Evolutionary conservation across 2,888 invertebrate genomes (phyloP), one percentile per base, ranked within the genome.

Genomic region (Sturmia bella): DNA sequence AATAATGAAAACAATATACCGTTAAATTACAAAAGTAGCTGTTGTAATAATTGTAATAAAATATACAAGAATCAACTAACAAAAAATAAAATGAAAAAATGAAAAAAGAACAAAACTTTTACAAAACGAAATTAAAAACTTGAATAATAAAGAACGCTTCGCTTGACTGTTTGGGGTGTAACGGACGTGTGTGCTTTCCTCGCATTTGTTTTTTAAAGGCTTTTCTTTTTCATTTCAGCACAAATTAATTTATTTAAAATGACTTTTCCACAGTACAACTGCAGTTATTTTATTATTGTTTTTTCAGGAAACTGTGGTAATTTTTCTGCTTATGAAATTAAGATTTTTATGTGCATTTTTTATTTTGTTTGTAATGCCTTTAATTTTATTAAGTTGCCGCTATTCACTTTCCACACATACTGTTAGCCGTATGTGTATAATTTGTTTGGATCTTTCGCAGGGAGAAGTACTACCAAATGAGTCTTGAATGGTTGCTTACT

Each of bases 1-100:
- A 75, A 82, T 78, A 82, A 82, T 75, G 78, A 78, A 78, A 82
- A 82, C 78, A 82, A 82, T 82, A 82, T 78, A 82, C 78, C 78
- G 82, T 82, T 82, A 82, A 82, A 82, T 78, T 82, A 82, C 78
- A 78, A 70, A 74, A 82, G 78, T 78, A 81, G 69, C 76, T 19
- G 59, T 56, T 41, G 50, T 41, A 41, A 54, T 69, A 74, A 61
- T 68, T 73, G 45, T 63, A 79, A 56, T 69, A 54, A 56, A 79
- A 74, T 66, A 52, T 52, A 61, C 43, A 52, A 73, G 43, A 66
- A 73, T 69, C 59, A 73, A 50, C 45, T 32, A 32, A 32, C 32
- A 32, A 69, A 19, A 52, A 61, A 37, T 12, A 12, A 9, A n/a
- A 54, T 9, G 15, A 48, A 5, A 59, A 21, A 11, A 59, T 27